These are phyloP conservation scores for Caenorhabditis uteleia DNA, from an alignment of 2,888 invertebrate species.

Conservation along the genomic window DNA sequence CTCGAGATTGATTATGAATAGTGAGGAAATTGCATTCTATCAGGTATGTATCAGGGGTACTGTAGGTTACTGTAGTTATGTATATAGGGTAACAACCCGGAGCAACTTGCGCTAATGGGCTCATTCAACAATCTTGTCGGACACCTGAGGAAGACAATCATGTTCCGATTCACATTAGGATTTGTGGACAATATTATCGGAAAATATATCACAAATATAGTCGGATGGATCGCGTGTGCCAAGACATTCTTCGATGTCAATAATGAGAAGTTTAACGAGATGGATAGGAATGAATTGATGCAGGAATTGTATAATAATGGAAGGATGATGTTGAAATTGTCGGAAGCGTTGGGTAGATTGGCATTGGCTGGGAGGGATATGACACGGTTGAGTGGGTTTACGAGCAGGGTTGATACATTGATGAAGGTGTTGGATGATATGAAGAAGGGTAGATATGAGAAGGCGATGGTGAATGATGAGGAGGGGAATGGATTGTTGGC, in stretches of 20 bases:
- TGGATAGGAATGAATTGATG: conserved; percentile 82
- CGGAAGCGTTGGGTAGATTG: conserved; percentile 93
- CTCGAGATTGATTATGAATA: conserved; percentile 92
- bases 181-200: conserved; percentile 93
- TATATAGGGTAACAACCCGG: conserved; percentile 73
- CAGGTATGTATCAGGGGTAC: conserved; percentile 66
- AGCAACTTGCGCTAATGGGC: conserved; percentile 84
- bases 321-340: conserved; percentile 91
- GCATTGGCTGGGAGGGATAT: conserved; percentile 92
- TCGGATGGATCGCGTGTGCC: conserved; percentile 82
- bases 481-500: conserved; percentile 4
- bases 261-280: conserved; percentile 79
- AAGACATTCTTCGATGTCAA: conserved; percentile 85
- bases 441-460: conserved; percentile 62
- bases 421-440: conserved; percentile 81
- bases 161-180: conserved; percentile 77
- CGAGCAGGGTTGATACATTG: conserved; percentile 88
- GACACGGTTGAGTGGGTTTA: conserved; percentile 92
- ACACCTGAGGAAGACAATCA: conserved; percentile 58
- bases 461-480: conserved; percentile 39
- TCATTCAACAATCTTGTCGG: conserved; percentile 84
- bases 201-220: conserved; percentile 91
- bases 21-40: conserved; percentile 85
- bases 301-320: conserved; percentile 94
- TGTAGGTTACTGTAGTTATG: not conserved